These are phyloP conservation scores for Thalassoma bifasciatum DNA, from an alignment of 2,113 vertebrate genomes.

Conservation along the genomic window DNA sequence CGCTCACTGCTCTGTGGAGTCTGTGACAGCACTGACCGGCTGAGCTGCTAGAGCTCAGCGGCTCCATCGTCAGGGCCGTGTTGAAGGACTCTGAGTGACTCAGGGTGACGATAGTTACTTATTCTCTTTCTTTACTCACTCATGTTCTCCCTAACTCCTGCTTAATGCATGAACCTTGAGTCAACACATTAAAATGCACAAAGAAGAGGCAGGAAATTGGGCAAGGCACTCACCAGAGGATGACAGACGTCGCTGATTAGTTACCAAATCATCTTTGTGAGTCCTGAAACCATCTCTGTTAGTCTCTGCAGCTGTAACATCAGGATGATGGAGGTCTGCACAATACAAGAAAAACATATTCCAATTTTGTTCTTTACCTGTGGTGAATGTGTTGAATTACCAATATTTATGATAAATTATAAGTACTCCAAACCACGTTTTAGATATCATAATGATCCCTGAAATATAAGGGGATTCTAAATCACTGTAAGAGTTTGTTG, in stretches of 20 bases:
- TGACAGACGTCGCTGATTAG: background rate
- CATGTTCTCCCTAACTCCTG: background rate
- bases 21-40: background rate
- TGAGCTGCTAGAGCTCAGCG: background rate
- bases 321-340: slow-evolving; percentile 54
- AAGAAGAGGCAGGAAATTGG: background rate
- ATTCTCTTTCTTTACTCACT: background rate
- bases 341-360: background rate
- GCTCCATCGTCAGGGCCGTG: background rate
- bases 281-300: background rate
- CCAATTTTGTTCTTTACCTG: too few species aligned
- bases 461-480: too few species aligned
- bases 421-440: too few species aligned
- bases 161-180: background rate
- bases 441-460: too few species aligned
- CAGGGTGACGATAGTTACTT: background rate
- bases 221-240: slow-evolving; percentile 35
- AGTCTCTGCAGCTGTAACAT: background rate
- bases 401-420: too few species aligned
- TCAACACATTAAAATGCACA: background rate
- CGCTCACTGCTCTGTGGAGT: background rate
- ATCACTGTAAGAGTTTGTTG: too few species aligned
- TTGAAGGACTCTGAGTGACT: background rate
- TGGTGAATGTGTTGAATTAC: too few species aligned
- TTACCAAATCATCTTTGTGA: background rate